Base-by-base conservation (phyloP, 2,113 vertebrate genomes). In the Uria aalge region DNA sequence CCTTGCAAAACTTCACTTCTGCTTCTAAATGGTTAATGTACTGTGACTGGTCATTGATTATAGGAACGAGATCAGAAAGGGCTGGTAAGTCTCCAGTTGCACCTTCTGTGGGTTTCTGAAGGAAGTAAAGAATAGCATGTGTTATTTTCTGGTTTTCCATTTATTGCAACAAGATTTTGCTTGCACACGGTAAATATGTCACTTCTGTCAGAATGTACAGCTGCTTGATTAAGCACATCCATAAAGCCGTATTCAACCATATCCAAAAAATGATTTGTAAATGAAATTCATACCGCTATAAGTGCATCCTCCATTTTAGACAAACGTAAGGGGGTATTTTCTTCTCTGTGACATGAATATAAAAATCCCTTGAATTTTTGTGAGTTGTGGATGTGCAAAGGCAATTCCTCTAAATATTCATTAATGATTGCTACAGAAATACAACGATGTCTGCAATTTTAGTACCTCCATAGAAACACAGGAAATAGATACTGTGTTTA, bases 1-100 rank as follows among this genome's bases (percentile, higher is more conserved):
- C 99, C 98, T 99, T 99, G 96, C 98, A 99, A 97, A 99, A 99
- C 75, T 99, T 99, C 89, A 99, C 99, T 97, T 99, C 99, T n/a
- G 99, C 99, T 96, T 99, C 99, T 96, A 99, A 98, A 90, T 99
- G 99, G 38, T 99, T 98, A 90, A 99, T 99, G 92, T 99, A 99
- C 62, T 99, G 99, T 45, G 99, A 98, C 78, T 99, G 99, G 93
- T 99, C 99, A 84, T 98, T 96, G 96, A 99, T 98, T 85, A 99
- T 98, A 84, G 99, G 99, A 92, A 99, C 92, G 11, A 99, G 98
- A 94, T 99, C 98, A 10, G 98, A 98, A 93, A 98, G n/a, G 9
- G 94, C 85, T 67, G 98, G 96, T 40, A 96, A 52, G 63, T 53
- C 92, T 77, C 82, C 91, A 79, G 96, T 96, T 45, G 94, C 88